Conservation (phyloP, 2,797 vertebrate species). For the Gymnoscopelus braueri region DNA sequence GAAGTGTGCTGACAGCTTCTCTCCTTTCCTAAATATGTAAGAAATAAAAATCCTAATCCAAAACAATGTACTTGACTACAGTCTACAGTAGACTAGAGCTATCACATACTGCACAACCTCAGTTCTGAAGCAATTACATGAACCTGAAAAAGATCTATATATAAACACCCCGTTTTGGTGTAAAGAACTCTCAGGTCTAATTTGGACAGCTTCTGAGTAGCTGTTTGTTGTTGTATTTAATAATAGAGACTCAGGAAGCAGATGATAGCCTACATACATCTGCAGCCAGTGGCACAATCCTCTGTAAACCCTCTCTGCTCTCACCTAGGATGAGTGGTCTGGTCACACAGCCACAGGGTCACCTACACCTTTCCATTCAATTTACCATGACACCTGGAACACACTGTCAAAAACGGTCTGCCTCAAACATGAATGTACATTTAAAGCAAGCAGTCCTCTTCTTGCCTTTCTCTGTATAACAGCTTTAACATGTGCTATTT, state of each 20-base stretch:
- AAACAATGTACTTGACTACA: too few relatives aligned
- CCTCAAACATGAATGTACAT: neutral
- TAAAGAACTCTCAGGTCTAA: constrained; percentile 21
- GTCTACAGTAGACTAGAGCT: too few relatives aligned
- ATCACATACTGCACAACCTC: too few relatives aligned
- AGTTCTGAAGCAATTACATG: too few relatives aligned
- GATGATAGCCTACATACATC: constrained; percentile 27
- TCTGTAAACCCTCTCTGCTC: constrained; percentile 50
- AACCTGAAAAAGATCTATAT: too few relatives aligned
- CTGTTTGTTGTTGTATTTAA: constrained; percentile 43
- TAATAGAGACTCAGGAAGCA: constrained; percentile 41
- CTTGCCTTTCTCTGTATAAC: too few relatives aligned
- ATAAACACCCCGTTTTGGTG: constrained; percentile 24
- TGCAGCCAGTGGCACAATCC: constrained; percentile 34
- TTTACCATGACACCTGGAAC: constrained; percentile 32
- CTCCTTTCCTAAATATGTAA: too few relatives aligned
- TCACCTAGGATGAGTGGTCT: constrained; percentile 45
- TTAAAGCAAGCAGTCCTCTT: too few relatives aligned
- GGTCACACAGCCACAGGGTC: constrained; percentile 32
- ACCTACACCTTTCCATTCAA: constrained; percentile 20
- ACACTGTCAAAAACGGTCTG: constrained; percentile 7
- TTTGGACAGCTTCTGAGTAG: constrained; percentile 28
- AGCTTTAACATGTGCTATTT: too few relatives aligned
- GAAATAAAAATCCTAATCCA: too few relatives aligned
- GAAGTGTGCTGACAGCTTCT: too few relatives aligned